Conservation (phyloP, 2,888 invertebrate genomes). For the Nyleta sp. region DNA sequence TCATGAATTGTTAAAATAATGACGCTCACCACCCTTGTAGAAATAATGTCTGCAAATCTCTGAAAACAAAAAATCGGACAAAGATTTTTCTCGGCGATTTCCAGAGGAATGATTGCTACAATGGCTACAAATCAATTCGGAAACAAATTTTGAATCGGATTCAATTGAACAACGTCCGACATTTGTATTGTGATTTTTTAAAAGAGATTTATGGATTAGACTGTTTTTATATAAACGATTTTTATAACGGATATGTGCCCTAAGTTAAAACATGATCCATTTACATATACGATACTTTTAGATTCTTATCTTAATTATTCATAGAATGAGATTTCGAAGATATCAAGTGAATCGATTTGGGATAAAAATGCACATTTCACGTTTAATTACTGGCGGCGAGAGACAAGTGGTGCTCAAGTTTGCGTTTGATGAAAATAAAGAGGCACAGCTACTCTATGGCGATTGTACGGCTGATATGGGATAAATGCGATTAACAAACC, state of each 20-base stretch:
- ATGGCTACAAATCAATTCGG: neutral
- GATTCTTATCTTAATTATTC: neutral
- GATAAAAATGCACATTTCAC: constrained; percentile 7
- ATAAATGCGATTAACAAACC: constrained; percentile 22
- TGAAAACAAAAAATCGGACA: too few relatives aligned
- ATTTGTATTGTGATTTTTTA: constrained; percentile 34
- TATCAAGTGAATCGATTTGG: constrained; percentile 6
- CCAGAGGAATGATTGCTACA: too few relatives aligned
- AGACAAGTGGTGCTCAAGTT: neutral
- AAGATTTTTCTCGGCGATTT: too few relatives aligned
- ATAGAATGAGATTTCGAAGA: constrained; percentile 3
- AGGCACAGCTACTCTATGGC: constrained; percentile 1
- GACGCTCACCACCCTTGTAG: too few relatives aligned
- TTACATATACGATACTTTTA: neutral
- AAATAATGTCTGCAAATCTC: too few relatives aligned
- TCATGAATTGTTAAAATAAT: too few relatives aligned
- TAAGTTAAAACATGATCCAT: constrained; percentile 15
- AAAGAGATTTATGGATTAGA: constrained; percentile 20
- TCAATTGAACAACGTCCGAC: neutral
- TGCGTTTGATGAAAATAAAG: constrained; percentile 3
- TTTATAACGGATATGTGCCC: constrained; percentile 29
- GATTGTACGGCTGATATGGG: constrained; percentile 21
- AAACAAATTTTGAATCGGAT: constrained; percentile 8
- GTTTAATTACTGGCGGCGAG: constrained; percentile 4
- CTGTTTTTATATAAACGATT: constrained; percentile 37